Base-by-base conservation (phyloP, 2,888 invertebrate species). In the Clunio marinus region DNA sequence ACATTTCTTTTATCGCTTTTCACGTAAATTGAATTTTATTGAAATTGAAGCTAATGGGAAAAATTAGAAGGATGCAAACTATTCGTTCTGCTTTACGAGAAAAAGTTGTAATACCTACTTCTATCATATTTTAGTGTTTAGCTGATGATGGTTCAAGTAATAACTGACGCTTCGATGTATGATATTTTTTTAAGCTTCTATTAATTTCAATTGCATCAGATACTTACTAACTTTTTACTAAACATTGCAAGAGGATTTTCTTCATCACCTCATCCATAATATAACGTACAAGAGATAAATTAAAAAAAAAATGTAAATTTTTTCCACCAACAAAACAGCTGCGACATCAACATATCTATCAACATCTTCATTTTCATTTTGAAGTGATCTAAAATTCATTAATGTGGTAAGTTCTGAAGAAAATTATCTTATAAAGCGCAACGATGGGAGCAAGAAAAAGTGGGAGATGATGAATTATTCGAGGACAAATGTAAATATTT, bases 401-500 rank as follows among this genome's bases (percentile, higher is more conserved):
- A 46, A 46, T 46, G 63, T 17, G 63, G 63, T 63, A 41, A 46
- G 37, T 63, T 24, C 45, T 63, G 63, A 63, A 37, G 63, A 32
- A 59, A 59, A 63, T 63, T 63, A 63, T 63, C 63, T 45, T 25
- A n/a, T 37, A 22, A 4, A 17, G 45, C 45, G 2, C 41, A 57
- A 13, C 27, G 57, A 57, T n/a, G n/a, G n/a, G n/a, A 15, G 1
- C 25, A 25, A 8, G 27, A 45, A 45, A 15, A 45, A 45, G 15
- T 15, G 37, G 5, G 20, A 35, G 62, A 37, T 28, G 27, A 62
- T 62, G 37, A 65, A 65, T 65, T 28, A 45, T 65, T 32, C 57
- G 24, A 65, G 65, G 65, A 65, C 65, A 65, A 65, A 45, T 51
- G 65, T 65, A 65, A 65, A 65, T 65, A 65, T 65, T 65, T 65